phyloP scores from a whole-genome alignment of 2,113 vertebrate genomes.

The Brachypodius melanocephalos region DNA sequence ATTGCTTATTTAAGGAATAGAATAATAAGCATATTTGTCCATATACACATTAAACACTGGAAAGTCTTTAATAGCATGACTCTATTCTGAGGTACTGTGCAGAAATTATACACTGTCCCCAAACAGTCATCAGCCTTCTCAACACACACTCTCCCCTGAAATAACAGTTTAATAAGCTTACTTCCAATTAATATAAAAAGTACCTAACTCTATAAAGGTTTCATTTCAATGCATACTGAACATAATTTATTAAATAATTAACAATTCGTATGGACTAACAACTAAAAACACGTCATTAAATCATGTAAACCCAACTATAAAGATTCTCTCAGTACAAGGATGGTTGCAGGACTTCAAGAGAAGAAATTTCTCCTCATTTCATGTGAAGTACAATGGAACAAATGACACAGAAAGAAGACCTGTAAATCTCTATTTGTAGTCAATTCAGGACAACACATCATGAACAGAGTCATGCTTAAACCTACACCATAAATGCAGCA shows the following conservation, averaged over 20 bases:
- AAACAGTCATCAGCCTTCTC: neutral
- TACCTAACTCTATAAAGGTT: neutral
- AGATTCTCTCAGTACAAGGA: neutral
- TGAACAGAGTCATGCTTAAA: neutral
- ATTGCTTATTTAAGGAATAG: neutral
- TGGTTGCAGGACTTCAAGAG: neutral
- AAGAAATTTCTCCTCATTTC: neutral
- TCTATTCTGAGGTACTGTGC: neutral
- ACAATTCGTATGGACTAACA: neutral
- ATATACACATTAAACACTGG: neutral
- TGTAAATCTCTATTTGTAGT: neutral
- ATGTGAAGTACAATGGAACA: neutral
- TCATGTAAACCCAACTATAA: neutral
- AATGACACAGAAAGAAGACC: neutral
- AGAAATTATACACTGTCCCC: neutral
- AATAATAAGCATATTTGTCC: neutral
- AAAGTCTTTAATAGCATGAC: neutral
- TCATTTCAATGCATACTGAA: neutral
- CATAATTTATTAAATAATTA: neutral
- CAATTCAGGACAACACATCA: neutral
- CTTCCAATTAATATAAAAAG: neutral
- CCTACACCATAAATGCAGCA: neutral
- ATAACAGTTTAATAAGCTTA: neutral
- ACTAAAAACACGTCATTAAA: neutral
- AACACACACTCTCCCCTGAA: neutral